Evolutionary conservation across 1,140 invertebrate species (phyloP), one percentile per base, ranked within the genome.

Genomic region (Belonocnema kinseyi): DNA sequence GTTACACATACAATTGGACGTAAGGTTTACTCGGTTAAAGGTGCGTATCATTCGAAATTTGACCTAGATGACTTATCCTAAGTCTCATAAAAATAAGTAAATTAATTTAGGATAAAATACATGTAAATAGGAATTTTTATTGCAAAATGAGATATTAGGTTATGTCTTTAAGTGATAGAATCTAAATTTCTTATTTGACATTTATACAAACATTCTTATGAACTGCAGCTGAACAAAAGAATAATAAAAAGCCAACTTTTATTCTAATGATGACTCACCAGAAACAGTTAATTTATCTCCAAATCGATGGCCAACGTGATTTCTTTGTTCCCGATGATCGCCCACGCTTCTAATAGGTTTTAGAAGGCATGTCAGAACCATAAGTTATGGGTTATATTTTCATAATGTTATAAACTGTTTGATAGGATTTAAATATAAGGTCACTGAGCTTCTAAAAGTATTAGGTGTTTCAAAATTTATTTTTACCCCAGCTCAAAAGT

Each of bases 21-120:
- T 81, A 80, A 77, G 76, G 79, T 84, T 83, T 86, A 85, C 82
- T 81, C 61, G 73, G 80, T 83, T 78, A 26, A 73, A 81, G 72
- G 72, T 17, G n/a, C 50, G 26, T 61, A 78, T 84, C 77, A 78
- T 79, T 77, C 75, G 51, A 78, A 71, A 54, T 76, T 73, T 26
- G 73, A 81, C 76, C 56, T 13, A 73, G 79, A 77, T 80, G 58
- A 72, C 53, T 73, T 66, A 14, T 50, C 58, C 58, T 70, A 72
- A 33, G 51, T 72, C 40, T 58, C 33, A 19, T 14, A 19, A 51
- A 33, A 46, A 61, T 17, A 54, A 14, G 50, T 26, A 19, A 52
- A 52, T 51, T 26, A 40, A 72, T 33, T 53, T 72, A 1, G 19
- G 16, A n/a, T 8, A 6, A n/a, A 26, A 21, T 73, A 16, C 53